Evolutionary conservation across 1,140 invertebrate genomes (phyloP), one percentile per base, ranked within the genome.

Genomic region (Aphelinus atriplicis): DNA sequence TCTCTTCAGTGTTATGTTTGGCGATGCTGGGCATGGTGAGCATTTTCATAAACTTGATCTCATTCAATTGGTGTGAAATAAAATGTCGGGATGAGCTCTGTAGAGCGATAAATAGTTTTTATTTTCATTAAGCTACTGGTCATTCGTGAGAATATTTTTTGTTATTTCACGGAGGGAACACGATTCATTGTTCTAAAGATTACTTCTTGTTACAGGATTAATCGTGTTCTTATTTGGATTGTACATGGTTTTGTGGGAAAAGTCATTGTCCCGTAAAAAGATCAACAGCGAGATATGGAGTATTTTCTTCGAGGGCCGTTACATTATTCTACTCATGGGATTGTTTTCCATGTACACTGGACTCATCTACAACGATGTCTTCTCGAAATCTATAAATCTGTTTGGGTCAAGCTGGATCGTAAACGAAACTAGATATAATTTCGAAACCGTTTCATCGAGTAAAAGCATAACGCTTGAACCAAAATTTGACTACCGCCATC

Each of bases 1-100:
- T 89, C 87, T 99, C 57, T 99, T 99, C 88, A 96, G 95, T 71
- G 92, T 99, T 79, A 99, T 99, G 98, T 99, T 99, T 88, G 98
- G 98, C 61, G 98, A 99, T 87, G 87, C 94, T 80, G 98, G 98
- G 2, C 98, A 99, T 85, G 97, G 96, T 61, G 60, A 74, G 58
- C 48, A 26, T 26, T 26, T 53, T 3, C n/a, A 6, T 6, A 42
- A 56, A 26, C 74, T 71, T 76, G 60, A 60, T 45, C 7, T 57
- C 42, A 47, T 45, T 64, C 57, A 69, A 48, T 69, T 53, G 63
- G 26, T 26, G 26, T 26, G 26, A 0, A 26, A 26, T 26, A 26
- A 26, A 26, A 26, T 26, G 26, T 26, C 26, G 26, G 26, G 26
- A 26, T 26, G 26, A 26, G 26, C 26, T 26, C 26, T 26, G 26